Evolutionary conservation across 1,140 invertebrate species (phyloP).

Genomic region (Lutraria rhynchaena): DNA sequence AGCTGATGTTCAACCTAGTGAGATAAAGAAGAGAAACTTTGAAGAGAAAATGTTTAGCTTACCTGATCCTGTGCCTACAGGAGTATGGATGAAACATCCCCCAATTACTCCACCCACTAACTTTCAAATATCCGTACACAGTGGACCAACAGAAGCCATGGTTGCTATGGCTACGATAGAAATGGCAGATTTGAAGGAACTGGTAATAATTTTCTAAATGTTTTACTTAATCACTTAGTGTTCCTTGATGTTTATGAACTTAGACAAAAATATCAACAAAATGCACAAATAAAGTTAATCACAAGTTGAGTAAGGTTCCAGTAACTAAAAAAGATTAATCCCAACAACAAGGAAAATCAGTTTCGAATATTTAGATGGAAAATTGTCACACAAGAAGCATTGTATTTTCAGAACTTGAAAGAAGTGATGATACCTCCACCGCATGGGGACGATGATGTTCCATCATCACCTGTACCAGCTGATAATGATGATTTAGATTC

Average conservation of each 20-base stretch:
- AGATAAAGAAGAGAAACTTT: constrained; percentile 67
- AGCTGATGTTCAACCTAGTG: constrained; percentile 22
- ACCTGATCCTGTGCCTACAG: constrained; percentile 65
- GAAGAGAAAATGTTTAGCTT: constrained; percentile 74
- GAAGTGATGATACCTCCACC: constrained; percentile 68
- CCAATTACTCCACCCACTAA: constrained; percentile 62
- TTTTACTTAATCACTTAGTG: too few relatives aligned
- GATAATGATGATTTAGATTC: constrained; percentile 66
- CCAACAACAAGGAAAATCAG: too few relatives aligned
- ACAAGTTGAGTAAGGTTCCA: too few relatives aligned
- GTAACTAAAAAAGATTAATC: too few relatives aligned
- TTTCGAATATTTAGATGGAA: too few relatives aligned
- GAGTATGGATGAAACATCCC: constrained; percentile 40
- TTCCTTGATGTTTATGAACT: too few relatives aligned
- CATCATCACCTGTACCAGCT: constrained; percentile 49
- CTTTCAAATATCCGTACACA: constrained; percentile 74
- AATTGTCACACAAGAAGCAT: too few relatives aligned
- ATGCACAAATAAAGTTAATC: too few relatives aligned
- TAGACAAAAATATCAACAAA: too few relatives aligned
- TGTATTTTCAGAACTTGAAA: constrained; percentile 69
- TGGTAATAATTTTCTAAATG: too few relatives aligned
- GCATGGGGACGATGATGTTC: constrained; percentile 73
- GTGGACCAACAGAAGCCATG: constrained; percentile 76
- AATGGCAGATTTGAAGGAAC: constrained; percentile 73
- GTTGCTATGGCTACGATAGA: constrained; percentile 79